Evolutionary conservation across 1,140 invertebrate species (phyloP).

Genomic region (Metaphire vulgaris): DNA sequence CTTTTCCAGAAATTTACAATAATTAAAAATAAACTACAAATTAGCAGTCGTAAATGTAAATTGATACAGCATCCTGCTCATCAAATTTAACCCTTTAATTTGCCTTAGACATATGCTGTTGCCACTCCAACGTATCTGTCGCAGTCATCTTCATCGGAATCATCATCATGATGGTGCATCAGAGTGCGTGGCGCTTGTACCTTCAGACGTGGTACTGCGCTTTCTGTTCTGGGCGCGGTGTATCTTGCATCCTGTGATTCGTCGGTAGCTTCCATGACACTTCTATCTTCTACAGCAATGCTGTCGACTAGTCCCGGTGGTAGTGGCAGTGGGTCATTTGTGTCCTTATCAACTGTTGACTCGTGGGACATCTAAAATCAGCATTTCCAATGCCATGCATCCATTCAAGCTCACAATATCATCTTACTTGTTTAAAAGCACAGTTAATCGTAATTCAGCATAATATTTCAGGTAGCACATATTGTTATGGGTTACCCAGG

Average conservation of each 20-base stretch:
- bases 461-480: not conserved
- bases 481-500: not conserved
- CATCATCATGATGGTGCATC: constrained; percentile 87
- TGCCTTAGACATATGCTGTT: constrained; percentile 37
- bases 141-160: constrained; percentile 80
- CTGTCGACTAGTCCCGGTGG: not conserved
- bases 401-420: too few species aligned
- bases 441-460: not conserved
- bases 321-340: constrained; percentile 41
- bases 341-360: constrained; percentile 92
- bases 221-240: constrained; percentile 56
- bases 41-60: too few species aligned
- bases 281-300: not conserved
- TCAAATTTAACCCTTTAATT: too few species aligned
- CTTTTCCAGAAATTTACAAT: too few species aligned
- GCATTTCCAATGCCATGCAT: too few species aligned
- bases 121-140: constrained; percentile 41
- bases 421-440: too few species aligned
- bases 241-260: constrained; percentile 11
- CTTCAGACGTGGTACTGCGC: constrained; percentile 66
- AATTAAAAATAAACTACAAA: too few species aligned
- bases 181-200: constrained; percentile 81
- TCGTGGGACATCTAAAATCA: constrained; percentile 87
- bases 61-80: too few species aligned
- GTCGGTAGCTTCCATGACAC: not conserved